Conservation (phyloP, 2,113 vertebrate genomes). For the Ceratotherium simum region DNA sequence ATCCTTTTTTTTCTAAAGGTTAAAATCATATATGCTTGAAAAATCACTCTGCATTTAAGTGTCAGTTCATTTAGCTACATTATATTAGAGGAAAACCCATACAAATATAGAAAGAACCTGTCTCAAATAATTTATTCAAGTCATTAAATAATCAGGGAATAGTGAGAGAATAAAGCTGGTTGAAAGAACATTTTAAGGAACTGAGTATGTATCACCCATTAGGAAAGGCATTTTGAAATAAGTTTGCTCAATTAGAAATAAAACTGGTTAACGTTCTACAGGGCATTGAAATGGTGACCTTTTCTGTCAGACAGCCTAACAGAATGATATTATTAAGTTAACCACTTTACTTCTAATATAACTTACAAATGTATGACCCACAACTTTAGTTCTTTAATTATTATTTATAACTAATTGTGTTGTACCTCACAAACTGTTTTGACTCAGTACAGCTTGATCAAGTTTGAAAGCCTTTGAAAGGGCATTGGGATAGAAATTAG, state of each 20-base stretch:
- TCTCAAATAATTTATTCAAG: background rate
- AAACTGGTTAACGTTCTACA: background rate
- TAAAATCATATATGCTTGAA: background rate
- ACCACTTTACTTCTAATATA: background rate
- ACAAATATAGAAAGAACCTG: background rate
- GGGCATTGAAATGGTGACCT: background rate
- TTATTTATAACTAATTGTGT: background rate
- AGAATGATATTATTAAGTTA: background rate
- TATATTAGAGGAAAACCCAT: background rate
- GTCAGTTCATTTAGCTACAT: background rate
- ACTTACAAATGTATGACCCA: background rate
- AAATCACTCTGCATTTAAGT: background rate
- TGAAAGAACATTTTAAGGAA: background rate
- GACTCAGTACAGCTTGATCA: background rate
- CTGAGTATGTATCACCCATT: background rate
- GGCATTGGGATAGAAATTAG: background rate
- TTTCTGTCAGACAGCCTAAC: background rate
- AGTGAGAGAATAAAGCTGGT: background rate
- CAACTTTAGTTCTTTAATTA: background rate
- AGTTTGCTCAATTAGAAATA: background rate
- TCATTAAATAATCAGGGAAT: background rate
- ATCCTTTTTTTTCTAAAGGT: background rate
- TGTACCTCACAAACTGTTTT: background rate
- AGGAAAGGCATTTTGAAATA: background rate
- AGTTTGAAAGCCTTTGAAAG: background rate